Conservation (phyloP, 2,888 invertebrate genomes). For the Phyllotreta striolata region DNA sequence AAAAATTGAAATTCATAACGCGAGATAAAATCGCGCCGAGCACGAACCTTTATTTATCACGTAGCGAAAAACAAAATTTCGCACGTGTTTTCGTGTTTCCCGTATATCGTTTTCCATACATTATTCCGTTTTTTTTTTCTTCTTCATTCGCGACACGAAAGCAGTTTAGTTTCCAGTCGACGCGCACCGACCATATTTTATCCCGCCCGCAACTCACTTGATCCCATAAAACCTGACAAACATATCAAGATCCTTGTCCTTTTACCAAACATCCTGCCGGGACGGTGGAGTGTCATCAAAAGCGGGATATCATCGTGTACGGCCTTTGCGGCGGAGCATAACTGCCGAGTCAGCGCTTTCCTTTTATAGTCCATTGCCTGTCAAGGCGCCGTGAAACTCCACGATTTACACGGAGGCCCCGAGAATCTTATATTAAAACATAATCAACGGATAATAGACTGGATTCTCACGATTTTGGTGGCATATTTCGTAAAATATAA, state of each 20-base stretch:
- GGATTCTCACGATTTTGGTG: too few species aligned
- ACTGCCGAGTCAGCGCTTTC: conserved; percentile 20
- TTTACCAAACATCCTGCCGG: conserved; percentile 42
- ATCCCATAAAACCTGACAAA: conserved; percentile 60
- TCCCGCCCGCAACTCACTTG: conserved; percentile 52
- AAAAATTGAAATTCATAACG: too few species aligned
- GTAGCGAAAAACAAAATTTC: too few species aligned
- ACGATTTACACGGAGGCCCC: conserved; percentile 3
- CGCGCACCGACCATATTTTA: conserved; percentile 36
- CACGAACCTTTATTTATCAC: too few species aligned
- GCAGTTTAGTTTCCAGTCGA: conserved; percentile 19
- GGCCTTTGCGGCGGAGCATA: conserved; percentile 24
- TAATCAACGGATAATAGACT: too few species aligned
- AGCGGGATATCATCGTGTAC: conserved; percentile 26
- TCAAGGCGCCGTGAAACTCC: conserved; percentile 11
- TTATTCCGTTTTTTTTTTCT: neutral
- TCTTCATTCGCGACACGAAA: conserved; percentile 22
- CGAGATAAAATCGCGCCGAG: too few species aligned
- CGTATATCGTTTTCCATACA: conserved; percentile 6
- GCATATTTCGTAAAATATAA: neutral
- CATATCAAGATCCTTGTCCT: conserved; percentile 57
- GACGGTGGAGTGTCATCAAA: conserved; percentile 31
- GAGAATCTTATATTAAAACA: too few species aligned
- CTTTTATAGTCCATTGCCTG: conserved; percentile 18
- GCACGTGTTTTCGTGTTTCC: neutral